Base-by-base conservation (phyloP, 2,113 vertebrate species). In the Urocynchramus pylzowi region DNA sequence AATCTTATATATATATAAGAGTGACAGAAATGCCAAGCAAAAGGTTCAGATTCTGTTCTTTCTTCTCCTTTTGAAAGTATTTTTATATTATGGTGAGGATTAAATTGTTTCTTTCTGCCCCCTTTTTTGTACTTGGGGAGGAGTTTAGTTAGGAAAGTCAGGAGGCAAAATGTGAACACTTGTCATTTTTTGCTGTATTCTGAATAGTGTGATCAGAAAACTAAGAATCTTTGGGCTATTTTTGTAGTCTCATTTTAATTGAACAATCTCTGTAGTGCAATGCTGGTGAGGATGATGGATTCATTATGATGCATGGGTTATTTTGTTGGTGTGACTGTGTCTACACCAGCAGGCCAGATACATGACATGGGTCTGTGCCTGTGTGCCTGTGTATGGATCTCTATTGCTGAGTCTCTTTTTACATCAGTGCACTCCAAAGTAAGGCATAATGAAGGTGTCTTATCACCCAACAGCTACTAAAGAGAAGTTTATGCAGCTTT, bases 301-400 rank as follows among this genome's bases (percentile, higher is more conserved):
- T 76, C 65, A 67, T 47, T 54, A n/a, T n/a, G n/a, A n/a, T n/a
- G n/a, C n/a, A n/a, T 50, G 31, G 16, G 14, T 47, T 89, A n/a
- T 95, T 78, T 15, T 7, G 2, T 33, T 1, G 3, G 15, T 45
- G 50, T 60, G 79, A 33, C 41, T 53, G 16, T 68, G 23, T 50
- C 42, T 44, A 16, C 22, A 44, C 13, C 45, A 47, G 70, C 74
- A 82, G 39, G 47, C 18, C 65, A 50, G 63, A 7, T 17, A 30
- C 1, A 20, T 56, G 49, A 31, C 0, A 0, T 52, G 49, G 11
- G 3, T 54, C 5, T 33, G 28, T 50, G 52, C 53, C 39, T 54
- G 11, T 7, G 30, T 52, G 57, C 50, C 26, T 35, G 11, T 41
- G n/a, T 13, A 5, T 12, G 24, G 2, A 5, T 1, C 10, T 71